Conservation (phyloP, 1,140 invertebrate species). For the Vanessa tameamea region DNA sequence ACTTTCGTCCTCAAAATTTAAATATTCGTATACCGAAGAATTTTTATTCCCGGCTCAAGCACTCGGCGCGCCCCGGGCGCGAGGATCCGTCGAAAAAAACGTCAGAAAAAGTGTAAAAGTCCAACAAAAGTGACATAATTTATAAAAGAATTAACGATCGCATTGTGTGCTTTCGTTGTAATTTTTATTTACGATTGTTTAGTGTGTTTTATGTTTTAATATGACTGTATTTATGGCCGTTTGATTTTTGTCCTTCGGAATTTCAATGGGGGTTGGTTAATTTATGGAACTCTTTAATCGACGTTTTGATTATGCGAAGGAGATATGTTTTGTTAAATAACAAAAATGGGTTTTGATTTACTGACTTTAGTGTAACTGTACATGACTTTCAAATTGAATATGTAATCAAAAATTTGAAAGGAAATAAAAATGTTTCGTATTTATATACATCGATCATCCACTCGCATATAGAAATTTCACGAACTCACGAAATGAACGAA, state of each 20-base stretch:
- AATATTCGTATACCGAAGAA: slow-evolving; percentile 2
- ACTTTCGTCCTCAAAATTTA: background rate
- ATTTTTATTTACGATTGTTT: slow-evolving; percentile 80
- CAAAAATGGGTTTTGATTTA: slow-evolving; percentile 40
- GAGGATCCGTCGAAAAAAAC: slow-evolving; percentile 60
- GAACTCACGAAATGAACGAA: no score
- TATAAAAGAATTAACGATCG: slow-evolving; percentile 73
- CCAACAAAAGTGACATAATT: slow-evolving; percentile 75
- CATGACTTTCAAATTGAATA: background rate
- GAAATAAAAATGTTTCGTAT: background rate
- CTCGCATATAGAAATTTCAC: no score
- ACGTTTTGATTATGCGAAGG: slow-evolving; percentile 50
- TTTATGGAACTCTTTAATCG: slow-evolving; percentile 60
- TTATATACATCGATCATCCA: no score
- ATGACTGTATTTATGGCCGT: slow-evolving; percentile 69
- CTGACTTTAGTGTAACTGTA: slow-evolving; percentile 9
- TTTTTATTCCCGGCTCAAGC: slow-evolving; percentile 17
- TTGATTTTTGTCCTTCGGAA: slow-evolving; percentile 59
- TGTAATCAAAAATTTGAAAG: background rate
- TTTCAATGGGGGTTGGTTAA: slow-evolving; percentile 61
- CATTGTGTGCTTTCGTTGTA: slow-evolving; percentile 75
- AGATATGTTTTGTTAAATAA: slow-evolving; percentile 46
- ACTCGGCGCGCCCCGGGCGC: slow-evolving; percentile 68
- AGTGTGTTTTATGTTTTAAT: slow-evolving; percentile 80
- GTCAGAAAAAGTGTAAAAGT: slow-evolving; percentile 73